phyloP scores from a whole-genome alignment of 2,113 vertebrate genomes.

The Vireo altiloquus region DNA sequence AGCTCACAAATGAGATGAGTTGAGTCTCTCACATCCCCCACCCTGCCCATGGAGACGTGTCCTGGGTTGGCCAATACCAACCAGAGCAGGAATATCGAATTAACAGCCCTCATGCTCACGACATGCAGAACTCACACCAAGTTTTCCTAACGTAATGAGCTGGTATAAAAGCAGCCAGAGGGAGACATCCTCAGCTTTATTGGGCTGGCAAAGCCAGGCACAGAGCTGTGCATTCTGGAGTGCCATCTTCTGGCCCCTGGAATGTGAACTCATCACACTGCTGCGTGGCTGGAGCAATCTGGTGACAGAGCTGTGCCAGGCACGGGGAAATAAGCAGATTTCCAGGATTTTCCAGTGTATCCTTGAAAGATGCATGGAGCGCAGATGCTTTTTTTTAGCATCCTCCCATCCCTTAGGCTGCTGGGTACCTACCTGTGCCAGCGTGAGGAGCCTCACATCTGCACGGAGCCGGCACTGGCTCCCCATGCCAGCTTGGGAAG shows the following conservation, averaged over 20 bases:
- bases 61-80: neutral
- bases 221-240: constrained; percentile 44
- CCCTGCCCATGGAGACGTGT: rapidly evolving
- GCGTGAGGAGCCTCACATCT: neutral
- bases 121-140: neutral
- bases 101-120: neutral
- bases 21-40: rapidly evolving
- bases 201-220: constrained; percentile 13
- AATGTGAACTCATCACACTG: neutral
- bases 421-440: neutral
- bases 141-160: constrained; percentile 29
- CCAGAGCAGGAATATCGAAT: neutral
- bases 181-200: constrained; percentile 19
- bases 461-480: neutral
- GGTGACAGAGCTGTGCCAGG: neutral
- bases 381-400: neutral
- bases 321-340: rapidly evolving
- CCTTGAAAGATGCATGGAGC: neutral
- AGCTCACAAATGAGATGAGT: neutral
- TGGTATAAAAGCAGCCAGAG: constrained; percentile 59
- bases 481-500: constrained; percentile 36
- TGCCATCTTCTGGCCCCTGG: constrained; percentile 58
- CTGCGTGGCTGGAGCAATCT: neutral
- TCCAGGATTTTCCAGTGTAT: neutral
- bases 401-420: neutral